Evolutionary conservation across 2,113 vertebrate species (phyloP).

Genomic region (Pleuronectes platessa): DNA sequence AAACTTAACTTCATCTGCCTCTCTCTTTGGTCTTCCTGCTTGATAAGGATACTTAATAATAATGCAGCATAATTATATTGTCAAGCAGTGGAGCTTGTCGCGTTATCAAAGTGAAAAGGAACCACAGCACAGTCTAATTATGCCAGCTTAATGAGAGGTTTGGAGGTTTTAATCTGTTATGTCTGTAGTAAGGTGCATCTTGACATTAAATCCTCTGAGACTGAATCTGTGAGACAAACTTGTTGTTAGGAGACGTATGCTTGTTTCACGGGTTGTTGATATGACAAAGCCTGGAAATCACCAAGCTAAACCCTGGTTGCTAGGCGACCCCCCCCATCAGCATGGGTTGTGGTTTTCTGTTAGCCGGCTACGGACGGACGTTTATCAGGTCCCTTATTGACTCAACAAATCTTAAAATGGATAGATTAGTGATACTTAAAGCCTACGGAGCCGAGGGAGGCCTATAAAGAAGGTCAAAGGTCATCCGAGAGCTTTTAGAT

Average conservation of each 20-base stretch:
- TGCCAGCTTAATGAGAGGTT: not conserved
- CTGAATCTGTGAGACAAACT: not conserved
- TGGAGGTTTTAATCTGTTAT: not conserved
- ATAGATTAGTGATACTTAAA: not conserved
- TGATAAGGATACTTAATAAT: constrained; percentile 27
- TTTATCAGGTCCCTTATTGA: not conserved
- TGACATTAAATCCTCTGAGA: not conserved
- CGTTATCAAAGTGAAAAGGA: not conserved
- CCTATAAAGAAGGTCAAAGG: not conserved
- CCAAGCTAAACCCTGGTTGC: not conserved
- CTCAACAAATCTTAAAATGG: not conserved
- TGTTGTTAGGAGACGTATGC: not conserved
- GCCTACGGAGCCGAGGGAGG: not conserved
- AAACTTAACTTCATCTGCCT: constrained; percentile 64
- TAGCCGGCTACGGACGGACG: not conserved
- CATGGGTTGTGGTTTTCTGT: constrained; percentile 24
- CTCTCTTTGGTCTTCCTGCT: constrained; percentile 35
- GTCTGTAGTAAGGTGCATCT: not conserved
- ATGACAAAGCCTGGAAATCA: constrained; percentile 17
- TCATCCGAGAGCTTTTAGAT: too few species aligned
- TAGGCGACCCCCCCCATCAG: constrained; percentile 7
- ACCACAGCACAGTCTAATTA: too few species aligned
- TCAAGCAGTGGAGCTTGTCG: constrained; percentile 6
- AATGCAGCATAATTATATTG: not conserved
- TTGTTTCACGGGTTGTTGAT: not conserved